Evolutionary conservation across 30 jellyfish, hydroid and myxozoan species (phyloP).

Genomic region (Hydra vulgaris): DNA sequence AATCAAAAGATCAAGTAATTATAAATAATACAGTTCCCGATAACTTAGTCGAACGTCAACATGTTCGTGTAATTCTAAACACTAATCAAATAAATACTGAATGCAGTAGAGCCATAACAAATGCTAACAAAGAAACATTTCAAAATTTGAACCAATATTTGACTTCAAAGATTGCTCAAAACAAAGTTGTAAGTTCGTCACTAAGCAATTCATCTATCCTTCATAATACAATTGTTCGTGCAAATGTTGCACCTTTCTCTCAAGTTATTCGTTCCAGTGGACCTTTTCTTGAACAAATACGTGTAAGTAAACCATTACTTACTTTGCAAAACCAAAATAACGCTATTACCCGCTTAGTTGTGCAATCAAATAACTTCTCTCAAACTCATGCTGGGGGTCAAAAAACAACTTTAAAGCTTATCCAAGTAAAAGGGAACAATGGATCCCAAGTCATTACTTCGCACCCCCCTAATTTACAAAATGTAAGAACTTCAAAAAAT

Average conservation of each 20-base stretch:
- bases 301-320: background rate
- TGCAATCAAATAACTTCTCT: background rate
- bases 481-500: background rate
- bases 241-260: background rate
- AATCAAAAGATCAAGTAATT: background rate
- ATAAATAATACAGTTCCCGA: background rate
- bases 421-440: conserved; percentile 17
- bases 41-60: conserved; percentile 11
- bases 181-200: background rate
- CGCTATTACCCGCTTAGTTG: background rate
- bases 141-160: conserved; percentile 24
- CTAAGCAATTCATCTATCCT: background rate
- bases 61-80: background rate
- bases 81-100: background rate
- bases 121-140: background rate
- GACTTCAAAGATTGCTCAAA: conserved; percentile 9
- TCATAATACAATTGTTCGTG: background rate
- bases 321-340: background rate
- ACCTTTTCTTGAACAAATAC: background rate
- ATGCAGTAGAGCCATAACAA: background rate
- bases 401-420: background rate
- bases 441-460: conserved; percentile 21
- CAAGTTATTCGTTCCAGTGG: background rate
- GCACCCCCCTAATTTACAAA: background rate
- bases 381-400: background rate